phyloP scores from a whole-genome alignment of 2,797 vertebrate genomes.

The Diplodus sargus region DNA sequence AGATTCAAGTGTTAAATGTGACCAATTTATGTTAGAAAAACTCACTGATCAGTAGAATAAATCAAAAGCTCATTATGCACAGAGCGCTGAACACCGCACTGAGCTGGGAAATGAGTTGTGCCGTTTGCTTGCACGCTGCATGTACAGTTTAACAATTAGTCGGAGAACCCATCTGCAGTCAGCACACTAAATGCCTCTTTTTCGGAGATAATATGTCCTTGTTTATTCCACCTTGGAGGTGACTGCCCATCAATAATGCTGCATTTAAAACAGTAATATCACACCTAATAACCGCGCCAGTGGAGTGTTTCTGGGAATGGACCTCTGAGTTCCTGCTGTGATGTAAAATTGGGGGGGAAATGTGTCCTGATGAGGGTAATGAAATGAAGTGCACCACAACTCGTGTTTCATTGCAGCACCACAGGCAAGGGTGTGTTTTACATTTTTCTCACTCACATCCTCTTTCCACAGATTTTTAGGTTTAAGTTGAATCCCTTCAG shows the following conservation, averaged over 20 bases:
- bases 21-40: constrained; percentile 60
- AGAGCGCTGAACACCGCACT: constrained; percentile 49
- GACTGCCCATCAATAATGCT: constrained; percentile 41
- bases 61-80: constrained; percentile 72
- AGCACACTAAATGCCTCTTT: constrained; percentile 39
- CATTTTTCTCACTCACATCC: not conserved
- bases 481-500: not conserved
- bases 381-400: constrained; percentile 21
- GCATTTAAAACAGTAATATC: constrained; percentile 55
- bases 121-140: constrained; percentile 47
- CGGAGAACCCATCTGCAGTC: constrained; percentile 48
- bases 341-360: constrained; percentile 21
- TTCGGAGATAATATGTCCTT: constrained; percentile 33
- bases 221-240: constrained; percentile 46
- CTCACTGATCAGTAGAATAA: constrained; percentile 62
- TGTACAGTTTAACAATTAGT: constrained; percentile 62
- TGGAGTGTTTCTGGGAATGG: constrained; percentile 34
- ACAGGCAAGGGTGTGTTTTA: not conserved
- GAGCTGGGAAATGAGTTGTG: constrained; percentile 61
- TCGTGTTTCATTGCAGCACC: constrained; percentile 14
- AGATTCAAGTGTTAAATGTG: constrained; percentile 54
- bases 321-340: constrained; percentile 31
- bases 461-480: not conserved
- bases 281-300: constrained; percentile 14
- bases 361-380: constrained; percentile 25